Evolutionary conservation across 2,888 invertebrate species (phyloP), one percentile per base, ranked within the genome.

Genomic region (Plebejus melissa): DNA sequence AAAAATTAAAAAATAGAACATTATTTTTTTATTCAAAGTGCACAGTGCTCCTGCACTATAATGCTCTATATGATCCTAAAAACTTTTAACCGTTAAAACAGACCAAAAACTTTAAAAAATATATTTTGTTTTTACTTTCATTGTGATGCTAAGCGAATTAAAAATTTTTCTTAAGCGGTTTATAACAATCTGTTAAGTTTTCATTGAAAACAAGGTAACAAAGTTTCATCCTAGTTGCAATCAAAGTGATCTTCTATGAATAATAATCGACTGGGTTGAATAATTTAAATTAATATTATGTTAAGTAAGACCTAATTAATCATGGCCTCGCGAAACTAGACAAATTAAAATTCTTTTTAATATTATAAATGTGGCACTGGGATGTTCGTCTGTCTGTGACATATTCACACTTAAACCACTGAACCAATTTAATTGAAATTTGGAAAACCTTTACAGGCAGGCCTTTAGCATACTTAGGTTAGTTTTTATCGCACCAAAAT

Each of bases 141-240:
- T 28, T 60, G 60, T 60, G 60, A 60, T 60, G 60, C 60, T 60
- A 60, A 60, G 60, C 60, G 60, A 60, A 60, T 60, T 60, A 22
- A 5, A 58, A 58, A n/a, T 58, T 58, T 58, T 6, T n/a, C 57
- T 58, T 58, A 11, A 54, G n/a, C 57, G 22, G 57, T 58, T 58
- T 7, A 58, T 58, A 58, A 58, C n/a, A 58, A n/a, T 54, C n/a
- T 54, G 54, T 54, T 16, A 41, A 41, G 4, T 50, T 46, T 50
- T 50, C 50, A 13, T 13, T 54, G 11, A 4, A n/a, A 46, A 71
- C 7, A 72, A 72, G 9, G 28, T 28, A 13, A 6, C 50, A 72
- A 72, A 72, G 22, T 72, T 32, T 6, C 4, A 71, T 28, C 4
- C 13, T 54, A 13, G 11, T 28, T 36, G 71, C 41, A 22, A 9